Evolutionary conservation across 2,113 vertebrate species (phyloP).

Genomic region (Mirounga angustirostris): DNA sequence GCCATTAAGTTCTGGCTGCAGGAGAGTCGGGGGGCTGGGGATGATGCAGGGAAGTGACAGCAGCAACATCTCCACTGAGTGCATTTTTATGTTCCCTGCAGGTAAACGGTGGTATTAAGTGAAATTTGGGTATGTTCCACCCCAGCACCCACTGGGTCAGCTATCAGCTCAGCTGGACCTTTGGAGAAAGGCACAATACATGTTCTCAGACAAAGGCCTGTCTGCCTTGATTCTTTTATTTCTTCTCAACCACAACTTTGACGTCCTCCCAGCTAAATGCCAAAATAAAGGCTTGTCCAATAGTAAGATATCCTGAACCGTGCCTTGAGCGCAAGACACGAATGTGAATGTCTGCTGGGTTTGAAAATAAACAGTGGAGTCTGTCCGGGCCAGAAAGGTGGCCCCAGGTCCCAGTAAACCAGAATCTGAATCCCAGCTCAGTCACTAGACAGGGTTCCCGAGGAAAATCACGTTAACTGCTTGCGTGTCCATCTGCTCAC

Average conservation of each 20-base stretch:
- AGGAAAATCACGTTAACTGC: neutral
- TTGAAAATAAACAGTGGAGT: neutral
- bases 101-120: conserved; percentile 68
- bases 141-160: rapidly evolving
- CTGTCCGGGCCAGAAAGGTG: neutral
- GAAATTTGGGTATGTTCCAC: neutral
- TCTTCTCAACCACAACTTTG: neutral
- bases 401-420: neutral
- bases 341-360: neutral
- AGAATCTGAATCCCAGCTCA: neutral
- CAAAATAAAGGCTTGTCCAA: neutral
- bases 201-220: neutral
- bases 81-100: conserved; percentile 63
- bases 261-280: neutral
- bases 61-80: rapidly evolving
- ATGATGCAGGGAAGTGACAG: conserved; percentile 62
- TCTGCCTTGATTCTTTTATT: neutral
- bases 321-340: neutral
- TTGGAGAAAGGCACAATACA: neutral
- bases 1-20: conserved; percentile 64
- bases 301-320: neutral
- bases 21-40: neutral
- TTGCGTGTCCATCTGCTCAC: neutral
- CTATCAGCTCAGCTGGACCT: neutral
- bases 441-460: neutral